Percentiles rank a stretch among this genome's conserved stretches.
Conservation (phyloP, 1,140 invertebrate genomes). For the Drosophila rufa region DNA sequence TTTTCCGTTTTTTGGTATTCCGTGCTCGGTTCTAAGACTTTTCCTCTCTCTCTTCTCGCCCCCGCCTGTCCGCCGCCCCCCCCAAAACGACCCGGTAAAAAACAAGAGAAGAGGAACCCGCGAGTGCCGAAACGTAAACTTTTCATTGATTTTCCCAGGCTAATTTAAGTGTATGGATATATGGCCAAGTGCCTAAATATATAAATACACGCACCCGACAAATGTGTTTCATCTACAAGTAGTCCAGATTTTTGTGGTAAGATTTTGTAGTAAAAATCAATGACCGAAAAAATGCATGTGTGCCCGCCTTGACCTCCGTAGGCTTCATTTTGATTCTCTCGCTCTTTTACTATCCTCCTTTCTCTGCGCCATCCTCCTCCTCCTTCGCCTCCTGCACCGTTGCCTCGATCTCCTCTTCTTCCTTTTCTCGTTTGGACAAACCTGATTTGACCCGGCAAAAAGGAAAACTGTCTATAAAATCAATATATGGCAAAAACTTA, state of each 20-base stretch:
- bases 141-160: slow-evolving; percentile 61
- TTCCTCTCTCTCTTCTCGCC: slow-evolving; percentile 27
- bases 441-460: slow-evolving; percentile 57
- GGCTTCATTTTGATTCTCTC: slow-evolving; percentile 33
- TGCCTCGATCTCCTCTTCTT: neutral
- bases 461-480: slow-evolving; percentile 52
- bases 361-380: neutral
- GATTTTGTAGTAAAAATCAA: slow-evolving; percentile 45
- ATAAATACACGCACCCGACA: slow-evolving; percentile 33
- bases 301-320: slow-evolving; percentile 51
- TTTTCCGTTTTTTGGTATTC: slow-evolving; percentile 67
- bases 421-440: slow-evolving; percentile 19
- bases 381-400: slow-evolving; percentile 6
- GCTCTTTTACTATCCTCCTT: slow-evolving; percentile 5
- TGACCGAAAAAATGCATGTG: slow-evolving; percentile 40
- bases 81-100: slow-evolving; percentile 47
- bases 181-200: slow-evolving; percentile 25
- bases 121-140: slow-evolving; percentile 56
- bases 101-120: slow-evolving; percentile 29
- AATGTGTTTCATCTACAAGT: slow-evolving; percentile 56
- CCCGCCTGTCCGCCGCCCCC: slow-evolving; percentile 5
- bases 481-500: slow-evolving; percentile 49
- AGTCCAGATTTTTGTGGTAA: slow-evolving; percentile 47
- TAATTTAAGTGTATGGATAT: slow-evolving; percentile 49
- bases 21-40: slow-evolving; percentile 55